phyloP scores from a whole-genome alignment of 2,113 vertebrate genomes.

The Edolisoma coerulescens region DNA sequence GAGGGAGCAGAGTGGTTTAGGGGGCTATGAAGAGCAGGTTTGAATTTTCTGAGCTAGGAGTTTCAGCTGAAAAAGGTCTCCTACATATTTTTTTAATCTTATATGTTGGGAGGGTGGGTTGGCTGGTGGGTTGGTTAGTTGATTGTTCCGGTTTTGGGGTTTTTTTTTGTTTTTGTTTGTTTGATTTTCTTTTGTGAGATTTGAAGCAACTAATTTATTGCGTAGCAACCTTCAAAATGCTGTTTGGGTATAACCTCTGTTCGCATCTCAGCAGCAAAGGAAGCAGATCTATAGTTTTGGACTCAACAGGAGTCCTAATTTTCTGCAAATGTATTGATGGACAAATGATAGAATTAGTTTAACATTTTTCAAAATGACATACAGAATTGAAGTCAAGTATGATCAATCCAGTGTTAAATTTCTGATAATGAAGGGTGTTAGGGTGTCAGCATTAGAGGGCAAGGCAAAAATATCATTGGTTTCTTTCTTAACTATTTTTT shows the following conservation, averaged over 20 bases:
- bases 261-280: not conserved
- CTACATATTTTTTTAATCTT: not conserved
- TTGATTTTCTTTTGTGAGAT: not conserved
- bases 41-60: not conserved
- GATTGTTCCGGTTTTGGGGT: not conserved
- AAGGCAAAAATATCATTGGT: not conserved
- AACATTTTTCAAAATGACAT: not conserved
- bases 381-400: not conserved
- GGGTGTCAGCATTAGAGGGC: not conserved
- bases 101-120: not conserved
- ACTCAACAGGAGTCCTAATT: not conserved
- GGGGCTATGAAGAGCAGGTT: not conserved
- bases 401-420: not conserved
- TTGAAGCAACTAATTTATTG: not conserved
- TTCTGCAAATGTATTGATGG: not conserved
- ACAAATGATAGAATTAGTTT: not conserved
- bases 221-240: not conserved
- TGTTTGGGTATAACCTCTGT: not conserved
- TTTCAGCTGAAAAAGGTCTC: not conserved
- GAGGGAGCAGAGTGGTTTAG: not conserved
- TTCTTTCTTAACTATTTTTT: not conserved
- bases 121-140: not conserved
- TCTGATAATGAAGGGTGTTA: not conserved
- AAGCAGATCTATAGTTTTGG: not conserved
- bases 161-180: not conserved